A percentile compares a stretch with the other conserved stretches of the same genome.
These are phyloP conservation scores for Candidula unifasciata DNA, from an alignment of 2,888 invertebrate genomes.

Conservation along the genomic window DNA sequence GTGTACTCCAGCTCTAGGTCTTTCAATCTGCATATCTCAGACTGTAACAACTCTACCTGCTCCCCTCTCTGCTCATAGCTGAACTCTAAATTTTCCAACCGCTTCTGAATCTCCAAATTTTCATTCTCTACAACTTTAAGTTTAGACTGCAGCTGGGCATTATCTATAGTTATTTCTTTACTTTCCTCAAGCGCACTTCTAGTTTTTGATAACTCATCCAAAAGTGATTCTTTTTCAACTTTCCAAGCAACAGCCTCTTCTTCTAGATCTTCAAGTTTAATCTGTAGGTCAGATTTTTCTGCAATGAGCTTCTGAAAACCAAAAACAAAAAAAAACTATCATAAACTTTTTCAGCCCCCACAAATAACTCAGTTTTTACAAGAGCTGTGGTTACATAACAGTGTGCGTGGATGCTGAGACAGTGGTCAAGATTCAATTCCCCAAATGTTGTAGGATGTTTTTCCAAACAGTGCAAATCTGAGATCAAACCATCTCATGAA, in stretches of 20 bases:
- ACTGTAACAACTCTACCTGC: constrained; percentile 48
- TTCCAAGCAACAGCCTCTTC: constrained; percentile 46
- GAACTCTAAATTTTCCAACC: constrained; percentile 22
- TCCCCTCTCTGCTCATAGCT: constrained; percentile 45
- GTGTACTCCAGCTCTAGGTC: constrained; percentile 26
- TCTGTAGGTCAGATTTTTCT: constrained; percentile 51
- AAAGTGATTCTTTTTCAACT: constrained; percentile 41
- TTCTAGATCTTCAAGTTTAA: constrained; percentile 54
- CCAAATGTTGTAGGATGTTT: too few relatives aligned
- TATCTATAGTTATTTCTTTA: constrained; percentile 22
- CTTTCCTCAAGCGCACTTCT: neutral
- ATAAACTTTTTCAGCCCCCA: too few relatives aligned
- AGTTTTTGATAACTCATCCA: constrained; percentile 2
- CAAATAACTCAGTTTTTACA: neutral
- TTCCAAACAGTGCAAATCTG: too few relatives aligned
- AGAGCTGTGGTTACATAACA: too few relatives aligned
- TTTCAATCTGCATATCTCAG: constrained; percentile 39
- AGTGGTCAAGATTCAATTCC: too few relatives aligned
- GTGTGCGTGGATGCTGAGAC: too few relatives aligned
- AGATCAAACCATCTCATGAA: too few relatives aligned
- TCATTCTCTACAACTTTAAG: constrained; percentile 51
- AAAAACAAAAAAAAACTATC: neutral
- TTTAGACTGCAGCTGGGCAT: constrained; percentile 58
- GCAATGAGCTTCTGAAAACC: constrained; percentile 48
- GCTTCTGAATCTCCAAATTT: constrained; percentile 41